Evolutionary conservation across 2,888 invertebrate genomes (phyloP), one percentile per base, ranked within the genome.

Genomic region (Molorchus minor): DNA sequence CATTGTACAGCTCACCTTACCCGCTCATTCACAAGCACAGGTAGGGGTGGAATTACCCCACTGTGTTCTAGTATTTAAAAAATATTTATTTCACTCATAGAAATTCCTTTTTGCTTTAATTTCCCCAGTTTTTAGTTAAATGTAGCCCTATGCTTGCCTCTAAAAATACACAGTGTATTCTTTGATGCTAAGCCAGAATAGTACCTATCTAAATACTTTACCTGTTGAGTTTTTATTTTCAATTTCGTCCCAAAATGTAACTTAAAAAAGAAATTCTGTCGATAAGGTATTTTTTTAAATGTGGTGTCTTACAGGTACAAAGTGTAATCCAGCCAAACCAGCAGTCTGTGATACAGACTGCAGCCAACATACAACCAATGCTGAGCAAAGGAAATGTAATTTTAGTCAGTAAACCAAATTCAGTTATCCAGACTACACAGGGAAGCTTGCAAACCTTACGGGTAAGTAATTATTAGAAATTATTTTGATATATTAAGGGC

Each of bases 321-420:
- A 94, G 96, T 73, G 96, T 96, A 66, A 96, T 96, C 81, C 96
- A 97, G 83, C 92, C 94, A 66, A 95, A 94, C 81, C 95, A 95
- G 80, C 95, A 95, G 79, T 96, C 95, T 69, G 96, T 96, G 52
- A 96, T 97, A 81, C 96, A 97, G 84, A 93, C 94, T 64, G 93
- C 94, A 67, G 89, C 93, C 53, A 93, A 92, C 79, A 86, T 92
- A 72, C 91, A 91, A 79, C 89, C 92, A 72, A 87, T 92, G 78
- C 85, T 94, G 80, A 88, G 92, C 69, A 94, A 94, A 84, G 91
- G 90, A 76, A 91, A 90, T 76, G 93, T 93, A 84, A 92, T 95
- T 70, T 92, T 94, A 80, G 88, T 94, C 80, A 90, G 91, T 80
- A 94, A 95, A 85, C 91, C 93, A 71, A 93, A 91, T 80, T 94